Evolutionary conservation across 2,797 vertebrate genomes (phyloP), one percentile per base, ranked within the genome.

Genomic region (Sciurus vulgaris): DNA sequence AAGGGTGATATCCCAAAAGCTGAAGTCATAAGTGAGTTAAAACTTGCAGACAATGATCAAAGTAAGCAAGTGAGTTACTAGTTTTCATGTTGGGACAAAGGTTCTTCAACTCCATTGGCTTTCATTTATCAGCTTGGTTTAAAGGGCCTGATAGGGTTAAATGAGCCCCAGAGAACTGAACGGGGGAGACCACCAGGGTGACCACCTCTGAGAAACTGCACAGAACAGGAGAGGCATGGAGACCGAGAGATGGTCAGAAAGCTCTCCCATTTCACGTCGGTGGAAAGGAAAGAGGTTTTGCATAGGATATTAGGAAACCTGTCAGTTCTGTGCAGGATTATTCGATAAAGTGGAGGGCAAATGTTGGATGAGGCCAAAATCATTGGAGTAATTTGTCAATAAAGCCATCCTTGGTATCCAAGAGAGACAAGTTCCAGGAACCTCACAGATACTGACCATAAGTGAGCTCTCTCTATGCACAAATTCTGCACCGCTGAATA

Each of bases 61-160:
- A 76, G 26, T 49, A 14, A 92, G 47, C 15, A 81, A 67, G 93
- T 3, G 51, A 24, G 14, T n/a, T 74, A 69, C 79, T 76, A 77
- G 49, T 9, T 85, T 88, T 63, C 35, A 63, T 63, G 61, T 92
- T 91, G 78, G 41, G 10, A 94, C 22, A 72, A 47, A 88, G 20
- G 13, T 69, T 47, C 33, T 91, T 87, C 49, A 87, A 0, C 18
- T 96, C 7, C 8, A 10, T 24, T 65, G 26, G 35, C 69, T 84
- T 95, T 78, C 41, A 82, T 54, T 72, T 87, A 33, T 85, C 28
- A 73, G 89, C 22, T 83, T 73, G 51, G n/a, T 14, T 92, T 70
- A 89, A 84, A 86, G 47, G 3, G 17, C 9, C 41, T 77, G 30
- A 82, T 38, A 47, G 24, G 22, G 24, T 74, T 87, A 47, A 65